Evolutionary conservation across 2,888 invertebrate genomes (phyloP), one percentile per base, ranked within the genome.

Genomic region (Drosophila kambysellisi): DNA sequence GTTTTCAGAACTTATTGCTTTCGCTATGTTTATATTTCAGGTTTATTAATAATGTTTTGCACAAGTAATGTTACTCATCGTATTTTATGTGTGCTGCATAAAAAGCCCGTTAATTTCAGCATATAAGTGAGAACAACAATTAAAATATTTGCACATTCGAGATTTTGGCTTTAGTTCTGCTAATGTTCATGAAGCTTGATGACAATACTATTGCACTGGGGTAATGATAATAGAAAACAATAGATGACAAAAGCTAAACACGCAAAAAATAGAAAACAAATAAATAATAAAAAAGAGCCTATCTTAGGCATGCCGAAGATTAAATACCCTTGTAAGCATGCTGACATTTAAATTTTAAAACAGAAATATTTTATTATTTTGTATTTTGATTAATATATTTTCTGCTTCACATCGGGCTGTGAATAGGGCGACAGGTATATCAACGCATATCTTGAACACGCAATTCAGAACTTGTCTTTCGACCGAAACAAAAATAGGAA

Each of bases 101-200:
- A 81, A 70, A 67, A 17, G 48, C 57, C 43, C 65, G 70, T 83
- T 76, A 76, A 71, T 63, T 61, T 60, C 48, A 48, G n/a, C 88
- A 68, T 82, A 84, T 84, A 74, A 65, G 85, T 71, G 70, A 63
- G 30, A 52, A 35, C 8, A 39, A 48, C 41, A 79, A 88, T 88
- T 64, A 79, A 83, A 79, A 82, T 82, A 79, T 79, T 84, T 69
- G 46, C 84, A 69, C 79, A 79, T 59, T 60, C 56, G 17, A 57
- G 30, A 25, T 51, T 35, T 48, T 20, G 8, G 41, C 46, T 30
- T n/a, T 29, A 33, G 9, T 50, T 51, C 58, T 39, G 41, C 20
- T 52, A 33, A n/a, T 60, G 65, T 50, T 54, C 25, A 7, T 17
- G 15, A n/a, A 41, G 37, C 30, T 37, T 20, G n/a, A 39, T 7